Conservation (phyloP, 2,113 vertebrate genomes). For the Naja naja region DNA sequence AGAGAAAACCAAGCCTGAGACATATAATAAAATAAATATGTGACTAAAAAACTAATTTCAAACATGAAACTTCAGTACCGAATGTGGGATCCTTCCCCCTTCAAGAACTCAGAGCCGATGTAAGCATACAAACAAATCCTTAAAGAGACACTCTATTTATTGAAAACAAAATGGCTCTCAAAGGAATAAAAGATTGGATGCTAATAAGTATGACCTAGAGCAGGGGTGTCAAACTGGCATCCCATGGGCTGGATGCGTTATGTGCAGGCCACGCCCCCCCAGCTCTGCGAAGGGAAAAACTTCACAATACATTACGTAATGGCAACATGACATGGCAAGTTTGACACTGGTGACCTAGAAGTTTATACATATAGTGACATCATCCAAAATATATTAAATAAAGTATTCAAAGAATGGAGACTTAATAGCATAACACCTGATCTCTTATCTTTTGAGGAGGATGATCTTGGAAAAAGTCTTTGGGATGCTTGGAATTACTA, state of each 20-base stretch:
- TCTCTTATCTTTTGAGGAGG: neutral
- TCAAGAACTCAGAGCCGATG: neutral
- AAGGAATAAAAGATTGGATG: neutral
- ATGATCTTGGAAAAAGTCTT: neutral
- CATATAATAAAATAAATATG: constrained; percentile 26
- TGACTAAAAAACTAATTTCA: constrained; percentile 25
- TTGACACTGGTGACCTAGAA: neutral
- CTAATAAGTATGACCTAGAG: neutral
- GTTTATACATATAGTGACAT: neutral
- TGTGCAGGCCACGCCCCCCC: accelerated
- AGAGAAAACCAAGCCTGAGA: constrained; percentile 17
- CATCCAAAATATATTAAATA: neutral
- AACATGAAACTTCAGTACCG: neutral
- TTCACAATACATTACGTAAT: too few relatives aligned
- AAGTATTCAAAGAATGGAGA: neutral
- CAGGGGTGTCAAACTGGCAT: too few relatives aligned
- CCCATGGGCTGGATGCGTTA: too few relatives aligned
- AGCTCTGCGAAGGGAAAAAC: too few relatives aligned
- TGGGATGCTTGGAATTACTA: neutral
- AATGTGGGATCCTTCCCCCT: neutral
- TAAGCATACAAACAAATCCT: constrained; percentile 1
- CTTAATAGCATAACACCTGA: neutral
- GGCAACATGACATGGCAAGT: too few relatives aligned
- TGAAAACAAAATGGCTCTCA: neutral
- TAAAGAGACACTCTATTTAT: neutral